These are phyloP conservation scores for Hirtodrosophila confusa DNA, from an alignment of 2,888 invertebrate species.

Conservation along the genomic window DNA sequence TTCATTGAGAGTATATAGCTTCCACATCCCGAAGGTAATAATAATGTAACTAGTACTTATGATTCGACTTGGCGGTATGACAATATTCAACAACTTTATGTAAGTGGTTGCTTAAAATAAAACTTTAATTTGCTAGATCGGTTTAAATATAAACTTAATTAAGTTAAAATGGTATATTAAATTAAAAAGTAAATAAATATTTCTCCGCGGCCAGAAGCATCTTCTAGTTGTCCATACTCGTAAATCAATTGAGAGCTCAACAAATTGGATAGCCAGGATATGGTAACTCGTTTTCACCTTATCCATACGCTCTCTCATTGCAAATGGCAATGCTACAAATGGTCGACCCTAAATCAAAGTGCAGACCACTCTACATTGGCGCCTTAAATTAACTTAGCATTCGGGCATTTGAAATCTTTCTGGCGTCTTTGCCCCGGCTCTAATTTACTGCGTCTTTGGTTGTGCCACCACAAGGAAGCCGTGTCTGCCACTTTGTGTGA, in stretches of 20 bases:
- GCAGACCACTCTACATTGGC: constrained; percentile 51
- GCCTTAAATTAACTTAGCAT: constrained; percentile 65
- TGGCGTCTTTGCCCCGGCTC: constrained; percentile 13
- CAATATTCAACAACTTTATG: no score
- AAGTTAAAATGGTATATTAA: no score
- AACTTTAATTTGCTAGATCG: no score
- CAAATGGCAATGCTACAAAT: constrained; percentile 31
- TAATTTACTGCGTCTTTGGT: constrained; percentile 59
- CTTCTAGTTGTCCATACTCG: neutral
- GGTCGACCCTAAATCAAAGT: constrained; percentile 56
- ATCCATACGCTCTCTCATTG: constrained; percentile 11
- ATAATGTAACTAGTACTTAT: no score
- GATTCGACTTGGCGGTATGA: no score
- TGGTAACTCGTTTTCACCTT: constrained; percentile 13
- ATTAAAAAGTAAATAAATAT: no score
- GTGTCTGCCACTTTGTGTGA: constrained; percentile 35
- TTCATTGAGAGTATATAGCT: no score
- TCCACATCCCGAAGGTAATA: no score
- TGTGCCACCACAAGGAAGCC: constrained; percentile 26
- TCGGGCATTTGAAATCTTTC: constrained; percentile 49
- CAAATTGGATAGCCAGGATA: constrained; percentile 14
- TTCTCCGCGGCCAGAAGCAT: neutral
- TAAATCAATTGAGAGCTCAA: constrained; percentile 26
- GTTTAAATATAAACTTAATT: no score
- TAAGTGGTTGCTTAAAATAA: no score